Evolutionary conservation across 2,888 invertebrate genomes (phyloP).

Genomic region (Lithophane socia): DNA sequence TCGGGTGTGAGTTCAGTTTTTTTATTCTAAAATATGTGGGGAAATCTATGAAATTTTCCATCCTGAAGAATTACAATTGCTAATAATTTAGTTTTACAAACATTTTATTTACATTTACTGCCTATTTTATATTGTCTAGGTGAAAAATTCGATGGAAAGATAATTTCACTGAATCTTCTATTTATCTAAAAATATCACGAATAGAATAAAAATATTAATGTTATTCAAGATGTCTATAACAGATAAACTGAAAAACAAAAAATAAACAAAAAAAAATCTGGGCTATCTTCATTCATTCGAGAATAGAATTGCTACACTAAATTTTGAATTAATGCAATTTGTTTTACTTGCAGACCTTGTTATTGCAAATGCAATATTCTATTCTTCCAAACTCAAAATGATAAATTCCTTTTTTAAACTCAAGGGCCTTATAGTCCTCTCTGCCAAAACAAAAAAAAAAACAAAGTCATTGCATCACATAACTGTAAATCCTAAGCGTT

Average conservation of each 20-base stretch:
- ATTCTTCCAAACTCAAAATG: not conserved
- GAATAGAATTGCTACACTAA: not conserved
- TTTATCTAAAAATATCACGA: not conserved
- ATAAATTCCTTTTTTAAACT: not conserved
- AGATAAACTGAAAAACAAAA: not conserved
- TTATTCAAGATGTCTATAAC: not conserved
- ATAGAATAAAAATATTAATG: not conserved
- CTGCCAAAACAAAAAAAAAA: not conserved
- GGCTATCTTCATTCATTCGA: not conserved
- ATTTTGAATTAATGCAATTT: not conserved
- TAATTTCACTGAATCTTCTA: not conserved
- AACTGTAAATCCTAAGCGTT: constrained; percentile 62
- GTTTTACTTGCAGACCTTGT: not conserved
- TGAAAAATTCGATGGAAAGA: not conserved
- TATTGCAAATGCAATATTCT: not conserved
- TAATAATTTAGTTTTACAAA: not conserved
- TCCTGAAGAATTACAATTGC: not conserved
- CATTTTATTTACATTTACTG: not conserved
- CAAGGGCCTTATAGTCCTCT: not conserved
- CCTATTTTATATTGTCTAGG: not conserved
- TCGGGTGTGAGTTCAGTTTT: no score
- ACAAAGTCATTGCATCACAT: constrained; percentile 34
- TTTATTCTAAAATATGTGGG: not conserved
- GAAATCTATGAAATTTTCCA: not conserved
- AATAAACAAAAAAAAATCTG: not conserved